Evolutionary conservation across 1,140 invertebrate species (phyloP), one percentile per base, ranked within the genome.

Genomic region (Armadillidium nasatum): DNA sequence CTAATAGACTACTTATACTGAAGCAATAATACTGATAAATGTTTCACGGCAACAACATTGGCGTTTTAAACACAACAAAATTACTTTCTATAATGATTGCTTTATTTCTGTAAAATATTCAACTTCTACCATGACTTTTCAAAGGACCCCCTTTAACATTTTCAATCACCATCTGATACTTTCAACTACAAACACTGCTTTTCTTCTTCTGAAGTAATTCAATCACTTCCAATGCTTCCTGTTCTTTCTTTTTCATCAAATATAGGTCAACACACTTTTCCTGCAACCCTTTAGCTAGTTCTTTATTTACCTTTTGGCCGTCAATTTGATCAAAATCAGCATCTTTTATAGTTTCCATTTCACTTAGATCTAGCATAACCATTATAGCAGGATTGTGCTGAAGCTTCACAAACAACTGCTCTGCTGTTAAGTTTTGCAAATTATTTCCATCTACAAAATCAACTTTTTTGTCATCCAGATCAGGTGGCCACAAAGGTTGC

Each of bases 211-310:
- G n/a, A 9, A 78, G 44, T n/a, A 73, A 69, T 10, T 77, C 77
- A 33, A 76, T 80, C 68, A 75, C 71, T 76, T 76, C 78, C 46
- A 76, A 70, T 50, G 74, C 78, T 60, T 80, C 80, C 44, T 66
- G 71, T 44, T 76, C 77, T 79, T 78, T 79, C 21, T 76, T 76
- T 43, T 80, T 80, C 75, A 80, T 78, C 11, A 78, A 54, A 54
- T 78, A 78, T 69, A 78, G 75, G 19, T 78, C 77, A 54, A 78
- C 75, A 70, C 77, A 78, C 7, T 73, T 69, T 23, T 78, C 77
- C 44, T 78, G 77, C 19, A 78, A 71, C 71, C 75, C 45, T 22
- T 73, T 13, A 15, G 77, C 75, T 4, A 71, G 75, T 11, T 78
- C 74, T 71, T 71, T 50, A 60, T 50, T 76, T 21, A 60, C 23